Conservation (phyloP, 2,113 vertebrate species). For the Pelobates fuscus region DNA sequence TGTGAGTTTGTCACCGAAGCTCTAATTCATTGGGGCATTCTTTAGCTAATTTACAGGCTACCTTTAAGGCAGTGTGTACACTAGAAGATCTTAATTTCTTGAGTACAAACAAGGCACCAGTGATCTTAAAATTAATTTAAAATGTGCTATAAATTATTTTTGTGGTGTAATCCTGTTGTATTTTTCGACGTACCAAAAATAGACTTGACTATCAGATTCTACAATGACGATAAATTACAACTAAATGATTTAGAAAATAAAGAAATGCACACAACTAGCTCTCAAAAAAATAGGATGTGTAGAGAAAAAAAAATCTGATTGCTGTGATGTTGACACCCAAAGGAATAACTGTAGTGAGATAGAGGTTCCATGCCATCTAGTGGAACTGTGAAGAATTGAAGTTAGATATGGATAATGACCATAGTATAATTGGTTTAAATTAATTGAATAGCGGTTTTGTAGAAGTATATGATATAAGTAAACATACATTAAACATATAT, state of each 20-base stretch:
- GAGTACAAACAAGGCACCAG: constrained; percentile 52
- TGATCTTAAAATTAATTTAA: constrained; percentile 24
- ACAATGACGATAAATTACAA: constrained; percentile 39
- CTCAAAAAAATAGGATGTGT: constrained; percentile 27
- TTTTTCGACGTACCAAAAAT: constrained; percentile 35
- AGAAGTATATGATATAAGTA: too few relatives aligned
- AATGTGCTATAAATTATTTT: neutral
- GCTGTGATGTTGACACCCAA: constrained; percentile 18
- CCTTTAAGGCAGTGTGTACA: constrained; percentile 48
- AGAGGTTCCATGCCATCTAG: constrained; percentile 67
- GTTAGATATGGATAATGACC: too few relatives aligned
- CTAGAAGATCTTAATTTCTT: constrained; percentile 50
- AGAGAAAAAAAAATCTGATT: constrained; percentile 36
- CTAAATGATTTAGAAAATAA: constrained; percentile 54
- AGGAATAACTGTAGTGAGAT: neutral
- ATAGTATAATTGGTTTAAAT: too few relatives aligned
- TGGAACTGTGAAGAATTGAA: constrained; percentile 47
- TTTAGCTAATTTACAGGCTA: constrained; percentile 11
- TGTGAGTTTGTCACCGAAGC: constrained; percentile 33
- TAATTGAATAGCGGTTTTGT: too few relatives aligned
- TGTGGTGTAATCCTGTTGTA: constrained; percentile 20
- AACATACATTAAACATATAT: too few relatives aligned
- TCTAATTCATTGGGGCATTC: constrained; percentile 44
- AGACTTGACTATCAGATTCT: constrained; percentile 5
- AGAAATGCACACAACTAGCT: constrained; percentile 51